Evolutionary conservation across 2,888 invertebrate species (phyloP).

Genomic region (Malthinus seriepunctatus): DNA sequence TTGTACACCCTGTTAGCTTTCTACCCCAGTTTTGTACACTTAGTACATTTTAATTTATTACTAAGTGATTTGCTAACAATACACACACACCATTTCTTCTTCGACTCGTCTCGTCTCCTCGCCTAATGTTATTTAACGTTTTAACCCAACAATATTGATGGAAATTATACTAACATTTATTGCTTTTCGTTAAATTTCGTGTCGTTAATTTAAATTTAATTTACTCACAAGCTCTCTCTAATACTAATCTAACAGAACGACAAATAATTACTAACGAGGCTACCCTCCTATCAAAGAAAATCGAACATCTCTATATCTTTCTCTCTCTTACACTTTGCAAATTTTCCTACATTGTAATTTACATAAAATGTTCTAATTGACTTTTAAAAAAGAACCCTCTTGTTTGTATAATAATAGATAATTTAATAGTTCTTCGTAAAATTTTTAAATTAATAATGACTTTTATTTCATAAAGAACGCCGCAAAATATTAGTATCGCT

Average conservation of each 20-base stretch:
- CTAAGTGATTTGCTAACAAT: not conserved
- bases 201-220: constrained; percentile 15
- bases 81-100: not conserved
- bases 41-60: constrained; percentile 23
- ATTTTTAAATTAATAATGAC: not conserved
- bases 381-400: not conserved
- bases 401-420: not conserved
- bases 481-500: too few relatives aligned
- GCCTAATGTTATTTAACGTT: too few relatives aligned
- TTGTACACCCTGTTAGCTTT: constrained; percentile 27
- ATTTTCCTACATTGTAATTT: constrained; percentile 5
- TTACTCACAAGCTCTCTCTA: constrained; percentile 11
- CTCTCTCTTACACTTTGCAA: not conserved
- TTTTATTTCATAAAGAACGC: too few relatives aligned
- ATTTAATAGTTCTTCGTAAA: not conserved
- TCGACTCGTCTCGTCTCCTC: not conserved
- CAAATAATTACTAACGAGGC: constrained; percentile 5
- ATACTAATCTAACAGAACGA: constrained; percentile 5
- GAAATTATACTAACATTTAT: not conserved
- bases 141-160: too few relatives aligned
- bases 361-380: not conserved
- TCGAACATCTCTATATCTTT: not conserved
- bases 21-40: constrained; percentile 21
- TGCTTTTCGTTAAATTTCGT: constrained; percentile 9
- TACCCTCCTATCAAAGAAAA: not conserved